Percentiles rank a stretch among this genome's conserved stretches.
Conservation (phyloP, 2,888 invertebrate genomes). For the Tetrapedia diversipes region DNA sequence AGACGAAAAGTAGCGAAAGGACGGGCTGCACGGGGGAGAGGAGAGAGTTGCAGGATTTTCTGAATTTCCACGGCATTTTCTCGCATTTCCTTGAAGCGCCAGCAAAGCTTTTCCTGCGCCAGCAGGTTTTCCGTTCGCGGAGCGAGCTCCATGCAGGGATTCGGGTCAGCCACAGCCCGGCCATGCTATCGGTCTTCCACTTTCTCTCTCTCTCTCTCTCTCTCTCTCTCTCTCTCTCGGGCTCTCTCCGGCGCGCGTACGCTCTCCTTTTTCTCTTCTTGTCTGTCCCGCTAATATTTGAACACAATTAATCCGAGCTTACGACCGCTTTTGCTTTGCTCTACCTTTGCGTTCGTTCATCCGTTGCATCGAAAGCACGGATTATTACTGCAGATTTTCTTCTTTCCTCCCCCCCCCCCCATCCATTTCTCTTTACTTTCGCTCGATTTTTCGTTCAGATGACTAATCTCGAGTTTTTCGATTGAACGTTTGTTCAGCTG, state of each 20-base stretch:
- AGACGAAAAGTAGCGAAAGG: constrained; percentile 22
- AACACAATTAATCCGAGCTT: constrained; percentile 78
- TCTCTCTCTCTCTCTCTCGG: constrained; percentile 32
- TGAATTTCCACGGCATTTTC: constrained; percentile 70
- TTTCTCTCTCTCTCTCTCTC: constrained; percentile 39
- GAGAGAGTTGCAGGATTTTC: constrained; percentile 59
- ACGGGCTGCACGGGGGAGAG: too few relatives aligned
- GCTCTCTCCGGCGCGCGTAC: too few relatives aligned
- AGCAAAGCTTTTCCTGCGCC: constrained; percentile 76
- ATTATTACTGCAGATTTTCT: constrained; percentile 24
- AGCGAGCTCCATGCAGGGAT: constrained; percentile 74
- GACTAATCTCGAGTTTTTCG: too few relatives aligned
- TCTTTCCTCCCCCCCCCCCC: background rate
- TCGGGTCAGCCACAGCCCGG: constrained; percentile 72
- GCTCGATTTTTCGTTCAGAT: too few relatives aligned
- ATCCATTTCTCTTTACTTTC: background rate
- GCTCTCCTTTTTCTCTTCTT: constrained; percentile 9
- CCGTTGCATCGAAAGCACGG: constrained; percentile 27
- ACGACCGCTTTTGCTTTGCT: constrained; percentile 53
- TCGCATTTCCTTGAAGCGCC: constrained; percentile 73
- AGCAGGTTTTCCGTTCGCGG: constrained; percentile 77
- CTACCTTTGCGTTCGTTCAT: constrained; percentile 30
- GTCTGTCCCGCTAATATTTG: constrained; percentile 75
- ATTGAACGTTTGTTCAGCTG: too few relatives aligned
- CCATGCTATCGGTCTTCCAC: constrained; percentile 44